Percentiles rank a stretch among this genome's conserved stretches.
These are phyloP conservation scores for Leptopilina clavipes DNA, from an alignment of 1,140 invertebrate species.

Conservation along the genomic window DNA sequence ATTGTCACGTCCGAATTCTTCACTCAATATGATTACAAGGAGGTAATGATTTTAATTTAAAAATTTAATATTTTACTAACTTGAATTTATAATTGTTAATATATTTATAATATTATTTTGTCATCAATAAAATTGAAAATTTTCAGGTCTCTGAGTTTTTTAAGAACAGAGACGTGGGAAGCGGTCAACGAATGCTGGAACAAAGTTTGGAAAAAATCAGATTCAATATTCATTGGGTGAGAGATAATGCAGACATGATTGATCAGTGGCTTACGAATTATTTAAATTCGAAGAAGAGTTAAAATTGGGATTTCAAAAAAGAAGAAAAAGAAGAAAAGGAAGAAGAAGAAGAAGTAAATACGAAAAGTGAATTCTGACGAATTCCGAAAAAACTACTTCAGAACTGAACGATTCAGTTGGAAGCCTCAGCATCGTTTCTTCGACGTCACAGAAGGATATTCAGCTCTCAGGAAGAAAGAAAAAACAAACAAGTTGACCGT, in stretches of 20 bases:
- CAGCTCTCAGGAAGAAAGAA: slow-evolving; percentile 19
- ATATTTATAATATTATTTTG: slow-evolving; percentile 29
- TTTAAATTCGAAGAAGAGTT: slow-evolving; percentile 57
- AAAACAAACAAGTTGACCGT: slow-evolving; percentile 21
- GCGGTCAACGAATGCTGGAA: slow-evolving; percentile 80
- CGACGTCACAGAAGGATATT: slow-evolving; percentile 24
- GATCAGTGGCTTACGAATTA: slow-evolving; percentile 78
- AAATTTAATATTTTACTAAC: too few relatives aligned
- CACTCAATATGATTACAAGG: slow-evolving; percentile 82
- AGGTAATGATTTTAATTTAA: slow-evolving; percentile 73
- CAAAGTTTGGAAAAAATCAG: slow-evolving; percentile 86
- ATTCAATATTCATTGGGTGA: slow-evolving; percentile 86
- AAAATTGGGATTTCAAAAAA: slow-evolving; percentile 18
- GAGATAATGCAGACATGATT: slow-evolving; percentile 78
- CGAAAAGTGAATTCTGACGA: neutral
- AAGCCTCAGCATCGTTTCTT: slow-evolving; percentile 35
- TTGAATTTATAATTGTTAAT: neutral
- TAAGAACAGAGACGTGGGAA: slow-evolving; percentile 80
- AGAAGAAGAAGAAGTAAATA: neutral
- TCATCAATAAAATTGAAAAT: slow-evolving; percentile 8
- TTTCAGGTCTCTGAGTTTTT: slow-evolving; percentile 82
- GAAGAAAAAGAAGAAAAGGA: neutral
- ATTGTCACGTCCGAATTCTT: slow-evolving; percentile 82
- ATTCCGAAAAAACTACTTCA: neutral
- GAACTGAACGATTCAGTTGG: neutral